phyloP scores from a whole-genome alignment of 2,113 vertebrate species.

The Ahaetulla prasina region DNA sequence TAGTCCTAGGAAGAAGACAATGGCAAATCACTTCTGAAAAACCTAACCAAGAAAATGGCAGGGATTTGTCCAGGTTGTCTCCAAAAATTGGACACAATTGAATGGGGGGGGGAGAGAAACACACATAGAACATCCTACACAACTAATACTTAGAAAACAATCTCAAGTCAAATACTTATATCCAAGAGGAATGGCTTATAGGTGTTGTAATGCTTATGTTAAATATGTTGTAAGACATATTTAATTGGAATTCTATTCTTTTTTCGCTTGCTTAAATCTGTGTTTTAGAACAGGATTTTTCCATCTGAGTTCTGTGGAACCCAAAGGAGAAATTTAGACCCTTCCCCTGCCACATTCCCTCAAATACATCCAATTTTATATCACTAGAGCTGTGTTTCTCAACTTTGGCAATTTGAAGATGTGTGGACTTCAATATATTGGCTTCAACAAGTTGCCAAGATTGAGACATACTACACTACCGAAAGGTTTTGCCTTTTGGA shows the following conservation, averaged over 20 bases:
- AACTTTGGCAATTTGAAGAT: neutral
- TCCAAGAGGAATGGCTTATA: neutral
- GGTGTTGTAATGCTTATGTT: neutral
- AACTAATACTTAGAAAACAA: neutral
- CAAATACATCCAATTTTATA: neutral
- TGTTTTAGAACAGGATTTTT: neutral
- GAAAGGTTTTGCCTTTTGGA: neutral
- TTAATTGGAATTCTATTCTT: neutral
- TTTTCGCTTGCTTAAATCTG: neutral
- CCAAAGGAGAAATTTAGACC: neutral
- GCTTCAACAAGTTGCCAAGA: neutral
- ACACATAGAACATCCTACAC: neutral
- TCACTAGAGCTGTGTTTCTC: neutral
- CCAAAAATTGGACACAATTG: neutral
- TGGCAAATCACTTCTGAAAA: neutral
- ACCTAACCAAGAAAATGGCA: neutral
- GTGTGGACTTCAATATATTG: neutral
- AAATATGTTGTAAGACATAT: no score
- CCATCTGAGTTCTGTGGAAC: neutral
- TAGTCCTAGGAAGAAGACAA: neutral
- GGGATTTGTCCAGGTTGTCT: neutral
- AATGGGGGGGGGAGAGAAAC: no score
- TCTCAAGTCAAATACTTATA: neutral
- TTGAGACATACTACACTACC: neutral
- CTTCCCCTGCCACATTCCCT: neutral